phyloP scores from a whole-genome alignment of 2,113 vertebrate genomes.

The Corythaixoides concolor region DNA sequence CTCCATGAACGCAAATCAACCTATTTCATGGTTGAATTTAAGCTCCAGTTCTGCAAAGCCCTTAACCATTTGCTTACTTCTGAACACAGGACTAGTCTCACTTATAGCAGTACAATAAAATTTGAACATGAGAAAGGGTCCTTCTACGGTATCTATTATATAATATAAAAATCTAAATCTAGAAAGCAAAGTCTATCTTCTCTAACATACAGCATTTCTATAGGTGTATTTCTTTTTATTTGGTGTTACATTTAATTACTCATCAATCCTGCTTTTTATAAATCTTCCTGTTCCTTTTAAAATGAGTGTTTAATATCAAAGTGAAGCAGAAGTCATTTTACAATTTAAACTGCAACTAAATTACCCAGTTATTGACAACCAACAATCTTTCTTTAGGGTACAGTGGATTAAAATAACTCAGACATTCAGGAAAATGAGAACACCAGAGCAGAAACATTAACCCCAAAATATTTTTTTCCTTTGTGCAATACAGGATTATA shows the following conservation, averaged over 20 bases:
- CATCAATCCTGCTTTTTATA: not conserved
- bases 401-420: not conserved
- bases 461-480: not conserved
- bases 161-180: not conserved
- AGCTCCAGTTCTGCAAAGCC: not conserved
- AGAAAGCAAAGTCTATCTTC: not conserved
- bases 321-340: not conserved
- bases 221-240: not conserved
- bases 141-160: not conserved
- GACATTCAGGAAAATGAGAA: not conserved
- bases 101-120: not conserved
- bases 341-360: not conserved
- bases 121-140: not conserved
- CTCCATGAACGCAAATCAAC: not conserved
- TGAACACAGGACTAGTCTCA: not conserved
- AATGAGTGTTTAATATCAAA: not conserved
- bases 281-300: not conserved
- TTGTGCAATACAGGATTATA: not conserved
- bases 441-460: not conserved
- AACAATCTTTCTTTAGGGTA: not conserved
- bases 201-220: not conserved
- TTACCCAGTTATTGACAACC: not conserved
- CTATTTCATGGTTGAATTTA: not conserved
- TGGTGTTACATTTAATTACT: not conserved
- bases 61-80: not conserved